Conservation (phyloP, 2,888 invertebrate species). For the Acanthococcus lagerstroemiae region DNA sequence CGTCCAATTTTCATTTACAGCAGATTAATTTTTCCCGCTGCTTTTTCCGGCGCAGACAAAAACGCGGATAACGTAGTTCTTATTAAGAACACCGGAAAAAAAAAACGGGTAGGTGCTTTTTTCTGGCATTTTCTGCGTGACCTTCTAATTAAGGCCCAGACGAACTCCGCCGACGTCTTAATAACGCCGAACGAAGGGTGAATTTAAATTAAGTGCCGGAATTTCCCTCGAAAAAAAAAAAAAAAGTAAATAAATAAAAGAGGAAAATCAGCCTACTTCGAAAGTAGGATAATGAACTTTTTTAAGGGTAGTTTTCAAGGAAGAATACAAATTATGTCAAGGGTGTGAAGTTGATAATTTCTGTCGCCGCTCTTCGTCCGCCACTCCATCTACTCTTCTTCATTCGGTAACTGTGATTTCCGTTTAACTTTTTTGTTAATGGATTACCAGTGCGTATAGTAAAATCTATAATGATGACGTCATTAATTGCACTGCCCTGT, state of each 20-base stretch:
- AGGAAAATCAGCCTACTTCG: conserved; percentile 9
- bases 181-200: conserved; percentile 27
- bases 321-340: conserved; percentile 31
- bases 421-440: conserved; percentile 25
- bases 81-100: conserved; percentile 15
- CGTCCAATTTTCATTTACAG: not conserved
- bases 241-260: not conserved
- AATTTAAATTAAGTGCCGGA: conserved; percentile 22
- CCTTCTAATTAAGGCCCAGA: conserved; percentile 28
- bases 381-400: not conserved
- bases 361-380: not conserved
- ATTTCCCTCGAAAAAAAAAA: conserved; percentile 14
- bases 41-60: not conserved
- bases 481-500: conserved; percentile 32
- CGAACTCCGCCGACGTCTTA: conserved; percentile 2
- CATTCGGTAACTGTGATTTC: conserved; percentile 16
- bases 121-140: conserved; percentile 9
- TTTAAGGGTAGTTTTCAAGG: conserved; percentile 22
- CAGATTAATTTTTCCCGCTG: not conserved
- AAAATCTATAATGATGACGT: conserved; percentile 31
- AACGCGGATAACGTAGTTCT: conserved; percentile 11
- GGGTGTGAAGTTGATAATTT: conserved; percentile 30
- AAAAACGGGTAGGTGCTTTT: not conserved
- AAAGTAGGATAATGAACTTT: conserved; percentile 30
- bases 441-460: conserved; percentile 15